Conservation (phyloP, 2,113 vertebrate species). For the Vulpes ferrilata region DNA sequence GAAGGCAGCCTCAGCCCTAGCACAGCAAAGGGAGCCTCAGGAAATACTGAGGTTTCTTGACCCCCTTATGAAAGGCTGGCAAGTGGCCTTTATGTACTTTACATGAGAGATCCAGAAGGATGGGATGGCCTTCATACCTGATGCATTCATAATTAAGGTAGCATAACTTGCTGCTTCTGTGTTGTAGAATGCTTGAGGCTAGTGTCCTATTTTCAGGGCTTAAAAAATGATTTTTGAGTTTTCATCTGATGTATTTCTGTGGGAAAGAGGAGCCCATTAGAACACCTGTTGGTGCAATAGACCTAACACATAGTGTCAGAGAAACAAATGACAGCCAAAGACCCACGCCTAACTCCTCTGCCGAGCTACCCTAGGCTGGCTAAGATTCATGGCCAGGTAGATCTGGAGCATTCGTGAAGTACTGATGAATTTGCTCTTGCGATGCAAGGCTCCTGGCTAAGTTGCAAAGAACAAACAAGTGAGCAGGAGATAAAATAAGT, state of each 20-base stretch:
- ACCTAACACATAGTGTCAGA: constrained; percentile 66
- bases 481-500: constrained; percentile 52
- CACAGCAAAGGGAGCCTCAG: background rate
- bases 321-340: background rate
- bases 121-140: background rate
- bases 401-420: constrained; percentile 24
- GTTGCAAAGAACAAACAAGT: constrained; percentile 42
- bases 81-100: background rate
- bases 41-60: background rate
- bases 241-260: constrained; percentile 39
- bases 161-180: background rate
- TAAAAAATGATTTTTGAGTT: constrained; percentile 48
- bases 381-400: constrained; percentile 48
- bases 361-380: constrained; percentile 52
- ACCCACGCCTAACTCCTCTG: background rate
- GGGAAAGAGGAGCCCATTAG: constrained; percentile 56
- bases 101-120: background rate
- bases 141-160: constrained; percentile 57
- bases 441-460: background rate
- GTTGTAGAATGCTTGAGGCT: constrained; percentile 21
- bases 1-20: background rate
- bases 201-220: constrained; percentile 61
- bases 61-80: background rate
- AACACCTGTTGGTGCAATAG: constrained; percentile 65
- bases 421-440: constrained; percentile 39